phyloP scores from a whole-genome alignment of 1,140 invertebrate species.

The Drosophila guanche region DNA sequence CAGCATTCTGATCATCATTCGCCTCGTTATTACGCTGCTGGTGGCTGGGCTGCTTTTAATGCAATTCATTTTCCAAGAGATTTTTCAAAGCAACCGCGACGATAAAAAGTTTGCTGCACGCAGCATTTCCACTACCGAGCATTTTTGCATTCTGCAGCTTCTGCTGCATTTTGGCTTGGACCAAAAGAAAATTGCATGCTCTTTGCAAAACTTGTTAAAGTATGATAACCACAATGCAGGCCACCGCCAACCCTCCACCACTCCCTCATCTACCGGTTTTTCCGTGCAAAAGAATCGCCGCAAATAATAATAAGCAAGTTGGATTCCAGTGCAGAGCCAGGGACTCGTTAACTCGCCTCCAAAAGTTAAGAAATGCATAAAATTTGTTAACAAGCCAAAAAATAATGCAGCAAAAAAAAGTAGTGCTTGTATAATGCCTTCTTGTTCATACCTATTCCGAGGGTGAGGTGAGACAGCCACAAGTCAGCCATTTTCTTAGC shows the following conservation, averaged over 20 bases:
- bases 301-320: slow-evolving; percentile 81
- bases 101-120: slow-evolving; percentile 77
- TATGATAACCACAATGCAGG: slow-evolving; percentile 82
- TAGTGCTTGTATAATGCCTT: slow-evolving; percentile 27
- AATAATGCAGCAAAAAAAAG: slow-evolving; percentile 13
- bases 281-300: slow-evolving; percentile 37
- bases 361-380: slow-evolving; percentile 79
- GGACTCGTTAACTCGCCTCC: slow-evolving; percentile 73
- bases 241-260: slow-evolving; percentile 8
- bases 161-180: slow-evolving; percentile 45
- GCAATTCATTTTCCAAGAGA: slow-evolving; percentile 67
- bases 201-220: slow-evolving; percentile 81
- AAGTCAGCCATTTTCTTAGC: slow-evolving; percentile 64
- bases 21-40: slow-evolving; percentile 7
- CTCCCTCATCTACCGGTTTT: not conserved
- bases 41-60: slow-evolving; percentile 60
- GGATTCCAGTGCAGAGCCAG: slow-evolving; percentile 43
- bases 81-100: slow-evolving; percentile 35
- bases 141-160: slow-evolving; percentile 61
- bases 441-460: slow-evolving; percentile 34
- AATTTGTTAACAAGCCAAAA: slow-evolving; percentile 75
- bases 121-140: slow-evolving; percentile 53
- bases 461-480: slow-evolving; percentile 11
- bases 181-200: slow-evolving; percentile 72
- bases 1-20: slow-evolving; percentile 26